Conservation (phyloP, 2,888 invertebrate species). For the Pristionchus exspectatus region DNA sequence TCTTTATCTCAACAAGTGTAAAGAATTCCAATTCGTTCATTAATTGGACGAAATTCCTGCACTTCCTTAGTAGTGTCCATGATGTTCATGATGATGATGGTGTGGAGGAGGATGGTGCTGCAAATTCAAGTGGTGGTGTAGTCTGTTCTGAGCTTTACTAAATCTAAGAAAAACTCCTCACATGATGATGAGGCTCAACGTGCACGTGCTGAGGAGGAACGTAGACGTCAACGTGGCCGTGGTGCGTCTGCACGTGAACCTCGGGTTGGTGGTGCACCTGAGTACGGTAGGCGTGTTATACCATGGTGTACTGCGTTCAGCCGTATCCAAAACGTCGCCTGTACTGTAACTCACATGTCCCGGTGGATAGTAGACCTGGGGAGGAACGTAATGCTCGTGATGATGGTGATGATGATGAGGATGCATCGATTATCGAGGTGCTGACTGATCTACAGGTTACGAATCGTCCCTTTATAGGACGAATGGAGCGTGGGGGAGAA, state of each 20-base stretch:
- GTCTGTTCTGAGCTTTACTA: not conserved
- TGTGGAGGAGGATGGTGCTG: slow-evolving; percentile 6
- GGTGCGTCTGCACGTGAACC: not conserved
- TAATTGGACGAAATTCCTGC: not conserved
- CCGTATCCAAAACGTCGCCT: not conserved
- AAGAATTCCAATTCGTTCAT: not conserved
- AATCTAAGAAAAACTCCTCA: not conserved
- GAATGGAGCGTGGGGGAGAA: not conserved
- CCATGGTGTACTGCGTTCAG: not conserved
- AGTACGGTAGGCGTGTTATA: not conserved
- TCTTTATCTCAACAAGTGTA: not conserved
- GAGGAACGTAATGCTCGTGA: not conserved
- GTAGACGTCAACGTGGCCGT: not conserved
- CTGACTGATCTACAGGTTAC: not conserved
- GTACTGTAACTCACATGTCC: not conserved
- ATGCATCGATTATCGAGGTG: not conserved
- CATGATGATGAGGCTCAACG: not conserved
- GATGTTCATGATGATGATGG: not conserved
- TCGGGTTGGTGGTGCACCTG: not conserved
- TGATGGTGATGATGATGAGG: slow-evolving; percentile 2
- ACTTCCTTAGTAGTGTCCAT: slow-evolving; percentile 2
- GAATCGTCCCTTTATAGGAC: not conserved
- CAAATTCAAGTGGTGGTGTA: not conserved
- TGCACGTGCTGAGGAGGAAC: not conserved
- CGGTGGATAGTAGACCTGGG: not conserved